Evolutionary conservation across 2,888 invertebrate genomes (phyloP).

Genomic region (Nomada flava): DNA sequence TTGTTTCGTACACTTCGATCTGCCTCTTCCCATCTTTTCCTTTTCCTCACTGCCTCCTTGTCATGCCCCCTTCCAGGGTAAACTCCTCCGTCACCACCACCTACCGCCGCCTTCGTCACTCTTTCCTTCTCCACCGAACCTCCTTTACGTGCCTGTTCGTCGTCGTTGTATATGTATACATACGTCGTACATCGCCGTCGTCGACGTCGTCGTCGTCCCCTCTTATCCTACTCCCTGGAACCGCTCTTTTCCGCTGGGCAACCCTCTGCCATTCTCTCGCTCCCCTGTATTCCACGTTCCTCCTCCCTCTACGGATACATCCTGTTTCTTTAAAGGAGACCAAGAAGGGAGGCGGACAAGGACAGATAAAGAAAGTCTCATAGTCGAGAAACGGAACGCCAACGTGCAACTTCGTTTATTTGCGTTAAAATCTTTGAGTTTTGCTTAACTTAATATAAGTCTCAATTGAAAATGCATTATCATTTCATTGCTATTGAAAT

Average conservation of each 20-base stretch:
- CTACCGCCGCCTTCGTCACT: constrained; percentile 54
- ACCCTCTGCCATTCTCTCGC: constrained; percentile 66
- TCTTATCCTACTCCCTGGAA: constrained; percentile 65
- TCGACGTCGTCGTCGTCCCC: constrained; percentile 58
- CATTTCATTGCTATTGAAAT: no score
- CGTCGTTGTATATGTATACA: background rate
- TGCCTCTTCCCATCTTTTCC: constrained; percentile 64
- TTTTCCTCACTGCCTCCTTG: constrained; percentile 58
- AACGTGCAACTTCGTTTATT: no score
- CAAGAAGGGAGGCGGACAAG: constrained; percentile 29
- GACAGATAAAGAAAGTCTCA: background rate
- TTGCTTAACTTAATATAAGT: no score
- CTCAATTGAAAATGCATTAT: no score
- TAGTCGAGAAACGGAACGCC: no score
- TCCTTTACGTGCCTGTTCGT: constrained; percentile 57
- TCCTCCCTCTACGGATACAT: constrained; percentile 70
- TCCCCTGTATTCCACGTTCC: constrained; percentile 62
- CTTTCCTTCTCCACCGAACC: constrained; percentile 54
- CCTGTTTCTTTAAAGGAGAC: constrained; percentile 68
- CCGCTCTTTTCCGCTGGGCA: constrained; percentile 66
- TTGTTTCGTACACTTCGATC: constrained; percentile 68
- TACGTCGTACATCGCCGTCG: constrained; percentile 8
- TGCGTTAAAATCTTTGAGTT: no score
- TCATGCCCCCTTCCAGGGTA: constrained; percentile 39
- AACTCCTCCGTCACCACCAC: constrained; percentile 36